These are phyloP conservation scores for Chloroclysta siterata DNA, from an alignment of 2,888 invertebrate genomes.

Conservation along the genomic window DNA sequence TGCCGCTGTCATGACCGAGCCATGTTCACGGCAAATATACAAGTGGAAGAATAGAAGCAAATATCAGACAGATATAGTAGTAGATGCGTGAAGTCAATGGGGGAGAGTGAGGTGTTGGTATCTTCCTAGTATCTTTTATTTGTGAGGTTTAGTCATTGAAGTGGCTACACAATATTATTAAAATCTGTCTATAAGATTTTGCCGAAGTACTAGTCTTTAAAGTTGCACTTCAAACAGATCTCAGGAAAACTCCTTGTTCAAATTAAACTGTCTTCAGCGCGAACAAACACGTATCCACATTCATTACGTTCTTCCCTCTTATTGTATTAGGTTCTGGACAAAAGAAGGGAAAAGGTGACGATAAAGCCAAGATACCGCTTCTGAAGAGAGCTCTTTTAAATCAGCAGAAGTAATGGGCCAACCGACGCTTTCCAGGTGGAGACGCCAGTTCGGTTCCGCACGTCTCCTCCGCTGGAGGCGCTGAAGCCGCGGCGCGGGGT, in stretches of 20 bases:
- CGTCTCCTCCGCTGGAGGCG: slow-evolving; percentile 95
- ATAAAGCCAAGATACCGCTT: not conserved
- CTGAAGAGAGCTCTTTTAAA: not conserved
- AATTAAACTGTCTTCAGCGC: no score
- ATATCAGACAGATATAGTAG: not conserved
- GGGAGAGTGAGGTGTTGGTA: no score
- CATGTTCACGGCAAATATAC: not conserved
- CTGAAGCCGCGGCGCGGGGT: slow-evolving; percentile 89
- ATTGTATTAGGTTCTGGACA: not conserved
- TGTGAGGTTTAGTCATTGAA: no score
- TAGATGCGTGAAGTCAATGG: no score
- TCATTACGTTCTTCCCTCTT: no score
- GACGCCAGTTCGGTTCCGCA: slow-evolving; percentile 94
- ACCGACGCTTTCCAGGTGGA: slow-evolving; percentile 82
- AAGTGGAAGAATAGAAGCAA: not conserved
- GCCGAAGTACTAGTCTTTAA: not conserved
- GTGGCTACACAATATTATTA: no score
- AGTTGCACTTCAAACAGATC: not conserved
- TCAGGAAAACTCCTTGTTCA: no score
- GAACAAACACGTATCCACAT: no score
- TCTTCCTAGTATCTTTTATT: no score
- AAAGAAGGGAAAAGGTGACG: not conserved
- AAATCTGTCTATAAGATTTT: not conserved
- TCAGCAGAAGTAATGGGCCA: not conserved
- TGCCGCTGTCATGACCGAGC: slow-evolving; percentile 14